These are phyloP conservation scores for Microchirus variegatus DNA, from an alignment of 2,797 vertebrate species.

Conservation along the genomic window DNA sequence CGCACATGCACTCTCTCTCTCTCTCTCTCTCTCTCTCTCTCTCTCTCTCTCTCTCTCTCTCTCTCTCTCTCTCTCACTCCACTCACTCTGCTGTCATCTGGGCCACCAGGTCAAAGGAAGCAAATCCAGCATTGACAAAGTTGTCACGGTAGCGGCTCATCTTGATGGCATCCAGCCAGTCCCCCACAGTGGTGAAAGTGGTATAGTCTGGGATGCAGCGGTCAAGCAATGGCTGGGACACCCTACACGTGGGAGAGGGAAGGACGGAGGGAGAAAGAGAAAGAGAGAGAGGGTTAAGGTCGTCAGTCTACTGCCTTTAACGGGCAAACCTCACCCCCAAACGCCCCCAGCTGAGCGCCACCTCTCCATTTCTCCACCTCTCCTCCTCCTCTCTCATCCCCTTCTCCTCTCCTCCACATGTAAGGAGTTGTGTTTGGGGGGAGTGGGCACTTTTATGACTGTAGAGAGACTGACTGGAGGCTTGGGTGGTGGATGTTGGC, in stretches of 20 bases:
- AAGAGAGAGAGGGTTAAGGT: constrained; percentile 80
- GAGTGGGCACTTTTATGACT: constrained; percentile 45
- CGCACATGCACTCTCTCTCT: background rate
- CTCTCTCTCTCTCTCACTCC: constrained; percentile 10
- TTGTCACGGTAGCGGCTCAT: constrained; percentile 99
- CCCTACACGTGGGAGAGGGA: constrained; percentile 76
- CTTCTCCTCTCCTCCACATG: constrained; percentile 50
- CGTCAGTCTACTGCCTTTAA: constrained; percentile 71
- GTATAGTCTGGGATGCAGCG: constrained; percentile 98
- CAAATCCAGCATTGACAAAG: constrained; percentile 96
- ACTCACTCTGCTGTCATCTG: constrained; percentile 95
- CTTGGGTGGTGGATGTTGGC: constrained; percentile 55
- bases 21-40: no score
- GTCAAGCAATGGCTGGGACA: constrained; percentile 97
- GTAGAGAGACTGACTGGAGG: constrained; percentile 77
- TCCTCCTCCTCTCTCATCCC: constrained; percentile 54
- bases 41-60: no score
- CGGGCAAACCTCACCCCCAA: constrained; percentile 78
- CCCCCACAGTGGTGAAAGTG: constrained; percentile 97
- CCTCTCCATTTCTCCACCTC: constrained; percentile 74
- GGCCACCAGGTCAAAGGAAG: constrained; percentile 97
- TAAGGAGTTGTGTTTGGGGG: constrained; percentile 54
- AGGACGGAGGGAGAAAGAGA: constrained; percentile 57
- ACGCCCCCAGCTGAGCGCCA: constrained; percentile 67
- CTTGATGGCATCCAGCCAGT: constrained; percentile 99